Percentiles rank a stretch among this genome's conserved stretches.
These are phyloP conservation scores for Agonopterix arenella DNA, from an alignment of 2,888 invertebrate species.

Conservation along the genomic window DNA sequence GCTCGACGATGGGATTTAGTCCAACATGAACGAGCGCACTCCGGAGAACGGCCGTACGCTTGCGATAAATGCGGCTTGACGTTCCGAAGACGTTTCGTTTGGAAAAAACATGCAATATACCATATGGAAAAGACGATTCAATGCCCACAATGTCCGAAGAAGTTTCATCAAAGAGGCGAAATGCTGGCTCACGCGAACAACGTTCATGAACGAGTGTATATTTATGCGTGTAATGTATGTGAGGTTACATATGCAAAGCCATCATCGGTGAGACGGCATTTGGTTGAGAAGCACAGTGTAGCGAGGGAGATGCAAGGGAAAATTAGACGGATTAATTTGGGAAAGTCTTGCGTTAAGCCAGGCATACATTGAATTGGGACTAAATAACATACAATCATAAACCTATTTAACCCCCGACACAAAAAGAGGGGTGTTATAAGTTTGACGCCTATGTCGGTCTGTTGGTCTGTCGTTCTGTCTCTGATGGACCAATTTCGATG, in stretches of 20 bases:
- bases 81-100: conserved; percentile 52
- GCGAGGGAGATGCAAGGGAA: conserved; percentile 56
- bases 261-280: conserved; percentile 49
- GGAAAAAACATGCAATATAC: conserved; percentile 56
- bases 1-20: conserved; percentile 39
- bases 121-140: conserved; percentile 54
- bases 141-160: conserved; percentile 50
- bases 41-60: conserved; percentile 58
- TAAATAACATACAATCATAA: neutral
- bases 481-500: too few species aligned
- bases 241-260: conserved; percentile 51
- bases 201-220: conserved; percentile 49
- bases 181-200: conserved; percentile 54
- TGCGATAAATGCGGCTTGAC: conserved; percentile 64
- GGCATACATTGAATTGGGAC: neutral
- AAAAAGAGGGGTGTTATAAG: too few species aligned
- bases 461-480: too few species aligned
- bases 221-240: conserved; percentile 51
- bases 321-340: conserved; percentile 32
- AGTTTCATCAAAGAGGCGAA: conserved; percentile 39
- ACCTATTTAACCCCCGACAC: too few species aligned
- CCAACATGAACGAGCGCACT: conserved; percentile 56
- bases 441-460: too few species aligned
- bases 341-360: neutral
- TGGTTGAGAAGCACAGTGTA: conserved; percentile 52